A percentile compares a stretch with the other conserved stretches of the same genome.
Conservation (phyloP, 2,888 invertebrate genomes). For the Erebia aethiops region DNA sequence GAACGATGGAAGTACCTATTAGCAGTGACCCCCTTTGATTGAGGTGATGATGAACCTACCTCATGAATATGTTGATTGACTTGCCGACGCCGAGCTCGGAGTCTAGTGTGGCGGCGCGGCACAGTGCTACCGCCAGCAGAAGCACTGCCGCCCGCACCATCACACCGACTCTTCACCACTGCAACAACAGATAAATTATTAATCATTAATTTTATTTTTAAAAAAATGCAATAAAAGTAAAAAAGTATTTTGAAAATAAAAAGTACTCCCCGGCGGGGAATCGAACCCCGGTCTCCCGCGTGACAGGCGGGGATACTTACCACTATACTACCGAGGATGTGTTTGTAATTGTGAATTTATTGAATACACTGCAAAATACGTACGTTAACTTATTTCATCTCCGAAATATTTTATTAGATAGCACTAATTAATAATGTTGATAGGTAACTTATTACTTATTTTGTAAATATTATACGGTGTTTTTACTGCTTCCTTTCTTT, state of each 20-base stretch:
- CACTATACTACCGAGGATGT: slow-evolving; percentile 83
- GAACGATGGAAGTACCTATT: too few species aligned
- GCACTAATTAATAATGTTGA: too few species aligned
- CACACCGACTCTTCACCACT: slow-evolving; percentile 66
- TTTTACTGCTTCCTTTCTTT: too few species aligned
- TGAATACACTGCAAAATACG: too few species aligned
- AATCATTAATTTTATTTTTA: background rate
- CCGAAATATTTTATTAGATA: too few species aligned
- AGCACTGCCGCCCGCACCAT: slow-evolving; percentile 75
- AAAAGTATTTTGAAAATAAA: background rate
- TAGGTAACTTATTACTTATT: too few species aligned
- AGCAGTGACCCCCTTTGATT: too few species aligned
- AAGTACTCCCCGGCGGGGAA: slow-evolving; percentile 74
- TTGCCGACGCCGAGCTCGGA: slow-evolving; percentile 89
- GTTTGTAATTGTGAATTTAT: too few species aligned
- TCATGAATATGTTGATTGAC: slow-evolving; percentile 91
- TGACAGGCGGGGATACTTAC: slow-evolving; percentile 84
- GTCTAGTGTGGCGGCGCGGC: slow-evolving; percentile 80
- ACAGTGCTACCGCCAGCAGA: slow-evolving; percentile 84
- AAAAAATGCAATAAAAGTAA: too few species aligned
- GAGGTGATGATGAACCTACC: slow-evolving; percentile 48
- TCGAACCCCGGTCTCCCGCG: slow-evolving; percentile 84
- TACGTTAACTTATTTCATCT: too few species aligned
- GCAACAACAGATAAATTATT: slow-evolving; percentile 33
- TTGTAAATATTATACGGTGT: too few species aligned